These are phyloP conservation scores for Pogonophryne albipinna DNA, from an alignment of 2,797 vertebrate genomes.

Conservation along the genomic window DNA sequence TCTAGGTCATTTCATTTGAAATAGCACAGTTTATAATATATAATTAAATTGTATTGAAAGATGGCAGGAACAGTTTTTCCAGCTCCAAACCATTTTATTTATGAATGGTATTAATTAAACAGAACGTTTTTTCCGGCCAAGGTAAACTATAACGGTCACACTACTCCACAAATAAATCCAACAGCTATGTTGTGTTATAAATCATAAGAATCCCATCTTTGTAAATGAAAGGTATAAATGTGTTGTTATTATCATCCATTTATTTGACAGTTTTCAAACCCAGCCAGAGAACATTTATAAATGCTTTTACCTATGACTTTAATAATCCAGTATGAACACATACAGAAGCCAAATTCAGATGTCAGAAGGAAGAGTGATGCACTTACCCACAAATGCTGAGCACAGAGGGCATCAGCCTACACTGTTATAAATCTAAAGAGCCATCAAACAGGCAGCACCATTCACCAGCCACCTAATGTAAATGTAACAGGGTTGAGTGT, in stretches of 20 bases:
- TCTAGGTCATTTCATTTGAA: background rate
- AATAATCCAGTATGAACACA: slow-evolving; percentile 19
- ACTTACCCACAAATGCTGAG: slow-evolving; percentile 20
- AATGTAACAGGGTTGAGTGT: slow-evolving; percentile 51
- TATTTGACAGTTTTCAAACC: background rate
- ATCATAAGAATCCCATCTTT: background rate
- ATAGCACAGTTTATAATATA: background rate
- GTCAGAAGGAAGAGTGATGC: slow-evolving; percentile 18
- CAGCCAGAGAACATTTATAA: slow-evolving; percentile 15
- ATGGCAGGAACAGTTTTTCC: background rate
- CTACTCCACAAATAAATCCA: slow-evolving; percentile 9
- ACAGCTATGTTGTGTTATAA: slow-evolving; percentile 2
- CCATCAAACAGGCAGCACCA: slow-evolving; percentile 31
- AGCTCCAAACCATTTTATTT: slow-evolving; percentile 24
- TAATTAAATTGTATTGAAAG: slow-evolving; percentile 1
- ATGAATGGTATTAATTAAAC: slow-evolving; percentile 17
- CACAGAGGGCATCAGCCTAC: slow-evolving; percentile 20
- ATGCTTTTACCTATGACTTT: slow-evolving; percentile 26
- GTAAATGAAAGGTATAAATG: background rate
- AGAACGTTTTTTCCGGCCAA: background rate
- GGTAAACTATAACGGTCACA: slow-evolving; percentile 21
- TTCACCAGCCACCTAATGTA: slow-evolving; percentile 52
- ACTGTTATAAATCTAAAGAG: slow-evolving; percentile 39
- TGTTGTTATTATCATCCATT: slow-evolving; percentile 10
- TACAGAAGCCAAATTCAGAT: slow-evolving; percentile 32